Base-by-base conservation (phyloP, 1,140 invertebrate species). In the Musca vetustissima region DNA sequence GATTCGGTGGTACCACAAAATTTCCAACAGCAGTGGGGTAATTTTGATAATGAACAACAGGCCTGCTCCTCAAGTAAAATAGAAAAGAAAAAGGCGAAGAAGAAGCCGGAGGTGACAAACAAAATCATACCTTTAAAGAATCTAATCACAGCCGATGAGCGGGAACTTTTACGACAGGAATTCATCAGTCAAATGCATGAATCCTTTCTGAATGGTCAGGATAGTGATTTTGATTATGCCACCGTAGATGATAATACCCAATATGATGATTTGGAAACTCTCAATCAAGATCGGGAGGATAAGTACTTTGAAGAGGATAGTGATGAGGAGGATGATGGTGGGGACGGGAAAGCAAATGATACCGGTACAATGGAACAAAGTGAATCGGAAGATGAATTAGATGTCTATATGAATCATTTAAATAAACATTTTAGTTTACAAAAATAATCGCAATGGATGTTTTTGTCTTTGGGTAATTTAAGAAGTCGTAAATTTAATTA, bases 151-250 rank as follows among this genome's bases (percentile, higher is more conserved):
- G 83, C 84, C 0, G 81, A 86, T 70, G 87, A 92, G 83, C 84
- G 87, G 75, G 81, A 86, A 53, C 75, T 94, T n/a, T 79, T 96
- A 1, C 86, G 87, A 70, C 86, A 93, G 75, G 95, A 97, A 83
- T 97, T 97, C 82, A 83, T 93, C 15, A 89, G 90, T 48, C 88
- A 91, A 71, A 97, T 98, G 95, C 92, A 95, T 79, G 87, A 90
- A 74, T 91, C 88, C 78, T 98, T 97, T 83, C 78, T 97, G 28
- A 87, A 90, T 73, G 95, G 95, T 0, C 88, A 90, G 76, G 95
- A 97, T 84, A 73, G 76, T 50, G 89, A 93, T 73, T 82, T 82
- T 57, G 92, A 97, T 83, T 97, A 97, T 75, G 86, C 85, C 61
- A 83, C 82, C 68, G 88, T 94, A 0, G 93, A 95, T 80, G 84